Conservation (phyloP, 2,113 vertebrate species). For the Dinomys branickii region DNA sequence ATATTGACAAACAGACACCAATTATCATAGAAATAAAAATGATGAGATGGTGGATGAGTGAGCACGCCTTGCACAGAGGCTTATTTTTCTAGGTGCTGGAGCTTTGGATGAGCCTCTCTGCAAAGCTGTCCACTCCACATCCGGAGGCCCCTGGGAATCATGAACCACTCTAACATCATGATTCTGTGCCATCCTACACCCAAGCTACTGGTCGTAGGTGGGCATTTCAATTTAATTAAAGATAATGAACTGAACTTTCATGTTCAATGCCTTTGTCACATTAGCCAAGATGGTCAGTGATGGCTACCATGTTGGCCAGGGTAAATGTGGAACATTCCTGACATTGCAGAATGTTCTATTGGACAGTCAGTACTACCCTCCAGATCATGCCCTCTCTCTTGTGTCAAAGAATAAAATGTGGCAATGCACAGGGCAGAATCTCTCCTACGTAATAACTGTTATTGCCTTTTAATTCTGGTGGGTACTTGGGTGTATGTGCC, state of each 20-base stretch:
- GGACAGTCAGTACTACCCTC: neutral
- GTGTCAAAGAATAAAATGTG: neutral
- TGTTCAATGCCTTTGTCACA: accelerated
- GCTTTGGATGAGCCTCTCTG: neutral
- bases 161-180: accelerated
- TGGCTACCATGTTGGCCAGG: accelerated
- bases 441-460: accelerated
- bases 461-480: neutral
- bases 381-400: accelerated
- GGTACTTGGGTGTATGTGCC: accelerated
- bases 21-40: too few relatives aligned
- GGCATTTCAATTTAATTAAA: neutral
- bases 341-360: neutral
- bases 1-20: too few relatives aligned
- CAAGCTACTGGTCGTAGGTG: accelerated
- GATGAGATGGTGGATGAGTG: constrained; percentile 67
- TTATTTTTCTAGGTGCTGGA: constrained; percentile 49
- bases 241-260: accelerated
- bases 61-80: constrained; percentile 36
- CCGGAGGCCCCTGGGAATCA: accelerated
- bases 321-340: accelerated
- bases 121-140: neutral
- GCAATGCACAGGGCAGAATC: accelerated
- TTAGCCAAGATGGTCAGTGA: too few relatives aligned
- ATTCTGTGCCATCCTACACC: accelerated